These are phyloP conservation scores for Microtus obscurus DNA, from an alignment of 2,797 vertebrate genomes.

Conservation along the genomic window DNA sequence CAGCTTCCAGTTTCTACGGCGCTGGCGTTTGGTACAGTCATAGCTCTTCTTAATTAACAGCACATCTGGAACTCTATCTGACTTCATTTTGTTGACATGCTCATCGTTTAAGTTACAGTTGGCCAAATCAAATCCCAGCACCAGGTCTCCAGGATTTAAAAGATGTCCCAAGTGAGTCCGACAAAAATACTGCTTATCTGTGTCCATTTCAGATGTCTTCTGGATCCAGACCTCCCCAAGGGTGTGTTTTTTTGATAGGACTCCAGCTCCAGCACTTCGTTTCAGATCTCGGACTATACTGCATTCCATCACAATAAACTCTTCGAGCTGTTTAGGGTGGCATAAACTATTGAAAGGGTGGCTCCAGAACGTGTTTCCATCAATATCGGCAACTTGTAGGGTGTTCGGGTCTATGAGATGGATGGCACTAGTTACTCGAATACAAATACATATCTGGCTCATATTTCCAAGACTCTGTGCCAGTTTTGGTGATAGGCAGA, in stretches of 20 bases:
- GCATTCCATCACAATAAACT: conserved; percentile 97
- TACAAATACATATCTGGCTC: no score
- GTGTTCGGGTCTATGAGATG: no score
- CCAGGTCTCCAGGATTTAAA: conserved; percentile 97
- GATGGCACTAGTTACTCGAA: no score
- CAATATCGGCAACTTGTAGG: conserved; percentile 98
- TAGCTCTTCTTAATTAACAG: conserved; percentile 98
- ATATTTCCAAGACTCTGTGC: no score
- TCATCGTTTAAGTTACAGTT: conserved; percentile 98
- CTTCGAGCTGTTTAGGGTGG: conserved; percentile 95
- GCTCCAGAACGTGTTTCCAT: conserved; percentile 96
- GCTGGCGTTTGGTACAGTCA: conserved; percentile 92
- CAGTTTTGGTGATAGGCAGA: no score
- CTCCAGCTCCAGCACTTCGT: conserved; percentile 93
- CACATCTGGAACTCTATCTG: conserved; percentile 95
- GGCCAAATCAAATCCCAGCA: conserved; percentile 95
- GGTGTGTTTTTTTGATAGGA: conserved; percentile 95
- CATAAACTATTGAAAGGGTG: conserved; percentile 95
- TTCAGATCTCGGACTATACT: conserved; percentile 91
- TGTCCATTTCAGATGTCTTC: conserved; percentile 97
- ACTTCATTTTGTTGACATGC: conserved; percentile 96
- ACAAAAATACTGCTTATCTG: conserved; percentile 96
- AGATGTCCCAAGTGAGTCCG: conserved; percentile 97
- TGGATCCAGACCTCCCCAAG: conserved; percentile 98
- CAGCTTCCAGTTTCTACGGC: conserved; percentile 96